Percentiles rank a stretch among this genome's conserved stretches.
These are phyloP conservation scores for Chymomyza amoena DNA, from an alignment of 2,888 invertebrate genomes.

Conservation along the genomic window DNA sequence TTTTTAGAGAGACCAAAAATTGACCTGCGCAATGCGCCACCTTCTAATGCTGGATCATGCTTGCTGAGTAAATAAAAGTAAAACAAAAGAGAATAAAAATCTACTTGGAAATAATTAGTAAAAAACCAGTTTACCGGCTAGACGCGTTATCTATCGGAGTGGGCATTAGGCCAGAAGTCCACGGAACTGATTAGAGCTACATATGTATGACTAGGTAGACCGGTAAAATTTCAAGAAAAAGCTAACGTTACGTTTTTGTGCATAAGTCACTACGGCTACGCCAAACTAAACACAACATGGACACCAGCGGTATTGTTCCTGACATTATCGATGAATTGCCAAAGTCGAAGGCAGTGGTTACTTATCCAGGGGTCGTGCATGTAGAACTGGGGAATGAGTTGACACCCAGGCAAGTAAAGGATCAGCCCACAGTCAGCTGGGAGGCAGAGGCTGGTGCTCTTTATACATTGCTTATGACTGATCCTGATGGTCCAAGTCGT, in stretches of 20 bases:
- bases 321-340: conserved; percentile 72
- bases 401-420: conserved; percentile 83
- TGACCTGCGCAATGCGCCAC: too few relatives aligned
- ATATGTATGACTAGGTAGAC: conserved; percentile 8
- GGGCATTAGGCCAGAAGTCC: conserved; percentile 43
- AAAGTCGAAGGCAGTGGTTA: conserved; percentile 55
- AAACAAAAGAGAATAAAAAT: too few relatives aligned
- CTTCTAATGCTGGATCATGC: too few relatives aligned
- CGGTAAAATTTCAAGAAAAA: conserved; percentile 44
- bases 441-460: conserved; percentile 64
- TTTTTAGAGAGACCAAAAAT: too few relatives aligned
- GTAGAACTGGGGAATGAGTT: conserved; percentile 84
- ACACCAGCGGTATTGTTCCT: conserved; percentile 70
- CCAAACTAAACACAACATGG: conserved; percentile 57
- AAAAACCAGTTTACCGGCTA: too few relatives aligned
- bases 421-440: conserved; percentile 73
- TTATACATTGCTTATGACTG: conserved; percentile 80
- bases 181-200: conserved; percentile 44
- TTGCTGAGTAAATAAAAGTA: too few relatives aligned
- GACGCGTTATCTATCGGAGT: too few relatives aligned
- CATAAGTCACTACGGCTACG: conserved; percentile 49
- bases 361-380: conserved; percentile 76
- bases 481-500: conserved; percentile 93
- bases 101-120: too few relatives aligned
- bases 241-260: conserved; percentile 19